Percentiles rank a stretch among this genome's conserved stretches.
Conservation (phyloP, 1,140 invertebrate genomes). For the Bathynomus jamesi region DNA sequence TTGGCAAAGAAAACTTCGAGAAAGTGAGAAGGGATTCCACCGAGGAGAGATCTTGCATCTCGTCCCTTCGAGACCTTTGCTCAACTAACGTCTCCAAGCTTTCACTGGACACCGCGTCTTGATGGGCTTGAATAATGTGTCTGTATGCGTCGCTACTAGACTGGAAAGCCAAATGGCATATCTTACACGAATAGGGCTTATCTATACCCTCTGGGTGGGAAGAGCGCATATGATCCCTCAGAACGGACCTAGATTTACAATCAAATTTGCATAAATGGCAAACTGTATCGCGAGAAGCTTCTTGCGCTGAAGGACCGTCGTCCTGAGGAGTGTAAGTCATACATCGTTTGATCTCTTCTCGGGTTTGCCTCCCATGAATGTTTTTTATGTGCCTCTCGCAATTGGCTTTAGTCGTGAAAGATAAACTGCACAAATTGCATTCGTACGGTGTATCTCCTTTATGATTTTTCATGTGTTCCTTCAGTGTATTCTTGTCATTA, state of each 20-base stretch:
- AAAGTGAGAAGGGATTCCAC: constrained; percentile 35
- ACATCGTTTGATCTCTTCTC: constrained; percentile 75
- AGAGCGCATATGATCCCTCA: constrained; percentile 37
- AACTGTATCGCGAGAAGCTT: constrained; percentile 17
- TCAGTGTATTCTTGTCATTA: constrained; percentile 78
- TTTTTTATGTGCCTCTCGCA: constrained; percentile 63
- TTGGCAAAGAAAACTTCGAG: constrained; percentile 27
- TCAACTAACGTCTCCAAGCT: constrained; percentile 23
- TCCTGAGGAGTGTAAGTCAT: constrained; percentile 45
- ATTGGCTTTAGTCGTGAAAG: constrained; percentile 89
- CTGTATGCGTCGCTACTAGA: constrained; percentile 30
- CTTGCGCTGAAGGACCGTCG: constrained; percentile 15
- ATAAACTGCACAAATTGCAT: constrained; percentile 85
- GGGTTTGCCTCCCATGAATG: constrained; percentile 70
- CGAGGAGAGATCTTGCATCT: constrained; percentile 31
- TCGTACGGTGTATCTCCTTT: constrained; percentile 92
- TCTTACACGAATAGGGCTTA: constrained; percentile 31
- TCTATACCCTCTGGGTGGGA: constrained; percentile 34
- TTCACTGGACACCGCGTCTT: constrained; percentile 25
- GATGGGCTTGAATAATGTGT: constrained; percentile 29
- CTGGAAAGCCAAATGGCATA: constrained; percentile 27
- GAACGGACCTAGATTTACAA: constrained; percentile 29
- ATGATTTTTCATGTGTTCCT: constrained; percentile 82
- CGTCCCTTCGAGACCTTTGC: constrained; percentile 7
- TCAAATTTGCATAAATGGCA: constrained; percentile 32